phyloP scores from a whole-genome alignment of 2,113 vertebrate species.

The Paralichthys olivaceus region DNA sequence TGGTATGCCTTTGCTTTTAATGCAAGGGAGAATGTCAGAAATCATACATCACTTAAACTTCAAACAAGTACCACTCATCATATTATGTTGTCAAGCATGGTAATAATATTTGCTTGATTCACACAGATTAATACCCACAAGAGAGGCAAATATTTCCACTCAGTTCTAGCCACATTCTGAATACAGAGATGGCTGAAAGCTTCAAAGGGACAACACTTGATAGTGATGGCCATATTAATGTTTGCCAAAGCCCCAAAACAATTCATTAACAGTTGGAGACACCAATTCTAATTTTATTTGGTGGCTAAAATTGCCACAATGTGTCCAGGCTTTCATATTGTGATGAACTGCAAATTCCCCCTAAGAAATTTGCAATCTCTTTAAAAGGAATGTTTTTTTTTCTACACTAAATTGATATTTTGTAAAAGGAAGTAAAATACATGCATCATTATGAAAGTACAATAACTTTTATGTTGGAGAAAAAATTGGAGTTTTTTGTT shows the following conservation, averaged over 20 bases:
- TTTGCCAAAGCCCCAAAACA: too few species aligned
- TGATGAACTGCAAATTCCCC: background rate
- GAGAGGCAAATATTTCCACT: conserved; percentile 1
- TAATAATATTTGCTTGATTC: conserved; percentile 20
- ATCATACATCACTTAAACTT: conserved; percentile 29
- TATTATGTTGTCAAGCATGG: background rate
- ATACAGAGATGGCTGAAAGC: conserved; percentile 49
- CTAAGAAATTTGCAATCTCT: background rate
- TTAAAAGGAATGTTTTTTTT: too few species aligned
- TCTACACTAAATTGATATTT: too few species aligned
- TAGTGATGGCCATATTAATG: too few species aligned
- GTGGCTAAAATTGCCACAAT: background rate
- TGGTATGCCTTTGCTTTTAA: conserved; percentile 31
- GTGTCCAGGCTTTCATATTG: conserved; percentile 2
- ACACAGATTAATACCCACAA: conserved; percentile 5
- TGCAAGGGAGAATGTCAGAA: conserved; percentile 24
- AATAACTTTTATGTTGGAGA: too few species aligned
- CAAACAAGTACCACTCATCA: conserved; percentile 21
- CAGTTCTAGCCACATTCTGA: too few species aligned
- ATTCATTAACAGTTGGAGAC: too few species aligned
- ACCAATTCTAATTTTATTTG: too few species aligned
- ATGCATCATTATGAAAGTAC: too few species aligned
- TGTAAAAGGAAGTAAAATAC: background rate
- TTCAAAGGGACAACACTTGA: too few species aligned
- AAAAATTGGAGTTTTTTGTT: too few species aligned